Conservation (phyloP, 1,140 invertebrate genomes). For the Temnothorax longispinosus region DNA sequence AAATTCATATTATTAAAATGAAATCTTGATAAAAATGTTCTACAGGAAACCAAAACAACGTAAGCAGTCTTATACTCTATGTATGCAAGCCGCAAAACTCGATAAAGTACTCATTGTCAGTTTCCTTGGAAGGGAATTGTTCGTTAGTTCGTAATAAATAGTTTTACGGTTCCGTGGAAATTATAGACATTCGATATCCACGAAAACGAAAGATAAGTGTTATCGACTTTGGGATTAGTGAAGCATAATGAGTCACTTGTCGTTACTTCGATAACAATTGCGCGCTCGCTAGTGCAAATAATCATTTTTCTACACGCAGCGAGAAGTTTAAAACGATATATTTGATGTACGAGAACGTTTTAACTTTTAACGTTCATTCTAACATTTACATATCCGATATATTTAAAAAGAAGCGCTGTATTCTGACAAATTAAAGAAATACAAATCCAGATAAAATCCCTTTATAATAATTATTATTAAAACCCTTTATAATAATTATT, state of each 20-base stretch:
- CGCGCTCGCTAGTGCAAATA: not conserved
- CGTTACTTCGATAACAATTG: slow-evolving; percentile 20
- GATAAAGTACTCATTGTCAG: not conserved
- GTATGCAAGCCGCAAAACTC: not conserved
- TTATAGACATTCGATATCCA: not conserved
- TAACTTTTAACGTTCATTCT: not conserved
- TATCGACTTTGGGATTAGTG: slow-evolving; percentile 25
- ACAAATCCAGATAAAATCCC: not conserved
- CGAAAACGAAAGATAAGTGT: slow-evolving; percentile 20
- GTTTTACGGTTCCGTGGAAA: not conserved
- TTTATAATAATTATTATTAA: not conserved
- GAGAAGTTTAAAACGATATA: not conserved
- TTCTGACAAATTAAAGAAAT: not conserved
- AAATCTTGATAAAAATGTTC: not conserved
- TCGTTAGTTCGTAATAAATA: not conserved
- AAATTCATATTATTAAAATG: not conserved
- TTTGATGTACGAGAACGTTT: not conserved
- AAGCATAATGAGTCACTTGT: slow-evolving; percentile 33
- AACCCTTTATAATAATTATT: not conserved
- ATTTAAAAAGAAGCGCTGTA: not conserved
- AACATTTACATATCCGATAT: not conserved
- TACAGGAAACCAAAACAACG: not conserved
- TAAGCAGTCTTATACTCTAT: not conserved
- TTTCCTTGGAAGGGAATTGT: not conserved
- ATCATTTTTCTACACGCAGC: not conserved